These are phyloP conservation scores for Synergus japonicus DNA, from an alignment of 2,888 invertebrate genomes.

Conservation along the genomic window DNA sequence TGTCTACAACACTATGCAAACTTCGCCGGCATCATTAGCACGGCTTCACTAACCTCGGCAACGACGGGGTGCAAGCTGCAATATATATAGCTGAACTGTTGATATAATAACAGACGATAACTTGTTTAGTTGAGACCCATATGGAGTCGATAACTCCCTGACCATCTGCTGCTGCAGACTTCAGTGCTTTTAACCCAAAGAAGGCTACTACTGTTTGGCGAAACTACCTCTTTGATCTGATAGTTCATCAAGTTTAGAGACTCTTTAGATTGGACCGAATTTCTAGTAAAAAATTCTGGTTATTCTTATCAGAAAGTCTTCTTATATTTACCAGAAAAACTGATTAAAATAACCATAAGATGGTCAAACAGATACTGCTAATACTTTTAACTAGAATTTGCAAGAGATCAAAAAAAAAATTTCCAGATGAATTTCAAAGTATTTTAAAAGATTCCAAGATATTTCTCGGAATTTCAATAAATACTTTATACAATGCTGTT, in stretches of 20 bases:
- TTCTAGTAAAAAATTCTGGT: too few relatives aligned
- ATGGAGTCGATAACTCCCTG: constrained; percentile 70
- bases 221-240: constrained; percentile 17
- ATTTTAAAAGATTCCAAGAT: too few relatives aligned
- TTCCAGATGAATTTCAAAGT: too few relatives aligned
- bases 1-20: constrained; percentile 60
- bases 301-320: too few relatives aligned
- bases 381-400: too few relatives aligned
- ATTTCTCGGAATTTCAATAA: too few relatives aligned
- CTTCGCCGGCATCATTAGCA: constrained; percentile 66
- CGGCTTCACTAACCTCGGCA: constrained; percentile 44
- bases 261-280: background rate
- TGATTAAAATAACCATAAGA: too few relatives aligned
- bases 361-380: too few relatives aligned
- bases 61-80: constrained; percentile 4
- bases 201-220: constrained; percentile 5
- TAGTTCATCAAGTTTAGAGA: constrained; percentile 9
- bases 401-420: too few relatives aligned
- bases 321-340: too few relatives aligned
- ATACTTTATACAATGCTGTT: too few relatives aligned
- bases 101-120: constrained; percentile 72
- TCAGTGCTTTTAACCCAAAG: constrained; percentile 6
- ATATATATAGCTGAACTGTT: constrained; percentile 53
- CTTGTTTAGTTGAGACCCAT: constrained; percentile 71
- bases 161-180: constrained; percentile 63